Base-by-base conservation (phyloP, 2,113 vertebrate genomes). In the Anarhynchus alexandrinus region DNA sequence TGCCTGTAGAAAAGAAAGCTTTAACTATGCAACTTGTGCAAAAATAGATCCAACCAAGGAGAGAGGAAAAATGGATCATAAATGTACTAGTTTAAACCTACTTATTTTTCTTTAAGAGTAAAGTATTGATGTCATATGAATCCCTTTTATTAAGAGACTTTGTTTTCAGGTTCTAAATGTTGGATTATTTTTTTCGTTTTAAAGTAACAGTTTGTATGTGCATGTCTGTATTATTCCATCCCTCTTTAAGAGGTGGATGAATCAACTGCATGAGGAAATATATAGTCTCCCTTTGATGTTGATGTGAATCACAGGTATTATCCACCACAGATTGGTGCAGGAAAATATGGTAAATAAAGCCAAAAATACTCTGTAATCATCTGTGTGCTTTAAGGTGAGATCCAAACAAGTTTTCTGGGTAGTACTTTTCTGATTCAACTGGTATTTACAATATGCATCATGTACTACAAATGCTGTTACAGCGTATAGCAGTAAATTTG, bases 381-480 rank as follows among this genome's bases (percentile, higher is more conserved):
- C 34, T 13, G 2, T 81, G 20, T 74, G 25, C 61, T 73, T 73
- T 70, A 93, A 83, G 22, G 5, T 74, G 42, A 47, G 72, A 88
- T 70, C 4, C 69, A 86, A 59, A 67, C 29, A 93, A 49, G 11
- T 70, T 78, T 72, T 92, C n/a, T 82, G 42, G 6, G 22, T 80
- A 49, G 29, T 65, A 26, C 62, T 94, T 74, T 94, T 82, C 49
- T 94, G 64, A 79, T 90, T 96, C 86, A 86, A 36, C 29, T 93
- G 90, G 11, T 86, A 95, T 78, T 83, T 93, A 90, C 62, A 88
- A 54, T 76, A 58, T 59, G n/a, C 26, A 52, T 82, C 76, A 77
- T 89, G 84, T 90, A 42, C 76, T 88, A 49, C 86, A 90, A 83
- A 88, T 95, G 40, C 51, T 81, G 34, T 66, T 93, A 65, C 27